Evolutionary conservation across 2,797 vertebrate species (phyloP), one percentile per base, ranked within the genome.

Genomic region (Remorina albescens): DNA sequence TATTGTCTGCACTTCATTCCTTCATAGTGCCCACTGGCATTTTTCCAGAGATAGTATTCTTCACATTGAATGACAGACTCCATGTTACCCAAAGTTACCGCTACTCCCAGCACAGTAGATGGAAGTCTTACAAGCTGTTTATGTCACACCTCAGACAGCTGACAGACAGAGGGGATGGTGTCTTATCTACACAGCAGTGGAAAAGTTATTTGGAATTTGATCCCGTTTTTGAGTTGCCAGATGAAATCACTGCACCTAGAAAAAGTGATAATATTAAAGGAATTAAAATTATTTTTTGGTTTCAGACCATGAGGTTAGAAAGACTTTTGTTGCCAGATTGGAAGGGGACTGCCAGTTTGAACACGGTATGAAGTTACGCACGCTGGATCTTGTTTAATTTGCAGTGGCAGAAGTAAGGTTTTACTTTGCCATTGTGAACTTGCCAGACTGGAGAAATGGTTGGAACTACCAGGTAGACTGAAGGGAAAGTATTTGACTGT

Each of bases 391-490:
- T 39, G 19, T 71, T 36, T 71, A 69, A 74, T 71, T 59, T 21
- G 5, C 25, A 32, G 60, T 23, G 60, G 30, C 2, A 9, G 56
- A 44, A 68, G n/a, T 3, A 16, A n/a, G 26, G 23, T 54, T 71
- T 73, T 59, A 73, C 71, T 64, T 57, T 71, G n/a, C 5, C 58
- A 13, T 16, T 21, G 71, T 30, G 21, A 58, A 26, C 71, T 47
- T 30, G 8, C 57, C 50, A 79, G 23, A 44, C 30, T 62, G 75
- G 58, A 42, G 41, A 59, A 57, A 41, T 59, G 67, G 84, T 76
- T 68, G 71, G 71, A 78, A 59, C 50, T 51, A 58, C 54, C 49
- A 34, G 71, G 60, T 28, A 7, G 36, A 71, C 15, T 0, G 25
- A 66, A 65, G 21, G 47, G 58, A 60, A 60, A 36, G 62, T 36